Evolutionary conservation across 2,113 vertebrate species (phyloP), one percentile per base, ranked within the genome.

Genomic region (Hemichromis elongatus): DNA sequence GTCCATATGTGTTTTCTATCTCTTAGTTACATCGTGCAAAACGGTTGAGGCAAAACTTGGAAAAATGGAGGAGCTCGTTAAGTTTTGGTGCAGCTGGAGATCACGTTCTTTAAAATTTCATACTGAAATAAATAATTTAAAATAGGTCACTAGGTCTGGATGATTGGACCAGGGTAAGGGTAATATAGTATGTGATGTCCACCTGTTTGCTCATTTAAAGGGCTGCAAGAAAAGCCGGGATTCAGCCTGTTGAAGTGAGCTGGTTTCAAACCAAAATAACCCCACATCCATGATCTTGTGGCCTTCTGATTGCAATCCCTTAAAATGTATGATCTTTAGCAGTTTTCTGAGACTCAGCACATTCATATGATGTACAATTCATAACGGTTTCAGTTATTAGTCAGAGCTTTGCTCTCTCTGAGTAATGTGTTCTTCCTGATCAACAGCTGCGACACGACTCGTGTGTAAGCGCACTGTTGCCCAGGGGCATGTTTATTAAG

Each of bases 401-500:
- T 26, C 70, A 70, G 13, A 52, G 5, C 26, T 56, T 37, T n/a
- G 1, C 16, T 21, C 52, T 10, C 28, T 52, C 13, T 33, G 4
- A 66, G 50, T 16, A n/a, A 19, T 50, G n/a, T 21, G 12, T 3
- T 4, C 13, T 26, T 80, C 11, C 59, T 75, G 81, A 86, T 68
- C 37, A 61, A 55, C 83, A 70, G 73, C 50, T 88, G 80, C 79
- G 77, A 77, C 66, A 1, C 52, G 70, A 89, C 88, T 68, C 82
- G 61, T 77, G 68, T 66, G 75, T 70, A 28, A 55, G 37, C 53
- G 59, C 77, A 81, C 77, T 86, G 81, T 77, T 78, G 80, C 82
- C 80, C 56, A 19, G 50, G 61, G 91, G 92, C 81, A 45, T 54
- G 77, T 86, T 94, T 91, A 85, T 89, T 86, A 70, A 84, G 77